Evolutionary conservation across 2,797 vertebrate genomes (phyloP), one percentile per base, ranked within the genome.

Genomic region (Schizothorax lantsangensis): DNA sequence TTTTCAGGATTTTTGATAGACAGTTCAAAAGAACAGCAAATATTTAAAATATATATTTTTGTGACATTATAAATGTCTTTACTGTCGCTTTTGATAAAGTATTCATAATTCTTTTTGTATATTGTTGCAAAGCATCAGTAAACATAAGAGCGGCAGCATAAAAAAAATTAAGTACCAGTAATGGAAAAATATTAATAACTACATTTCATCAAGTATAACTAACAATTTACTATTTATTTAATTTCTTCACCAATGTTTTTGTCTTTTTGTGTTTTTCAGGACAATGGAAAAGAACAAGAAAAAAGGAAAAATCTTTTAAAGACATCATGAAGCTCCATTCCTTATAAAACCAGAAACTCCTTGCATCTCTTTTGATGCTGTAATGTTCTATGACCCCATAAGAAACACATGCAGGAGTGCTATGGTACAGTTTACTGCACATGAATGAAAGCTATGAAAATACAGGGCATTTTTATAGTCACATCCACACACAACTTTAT

Each of bases 281-380:
- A 96, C 96, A 14, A 96, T 96, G 95, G 96, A 96, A 82, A 96
- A 96, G 92, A 96, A 96, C 93, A 96, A 96, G 93, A 96, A 96
- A 93, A 96, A 96, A 91, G 95, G 96, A 62, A 96, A 96, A 75
- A 96, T 96, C 92, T 96, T 96, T 88, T 96, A 95, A 45, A 59
- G 85, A 86, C 84, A 54, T 21, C 54, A 43, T 12, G n/a, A 47
- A 47, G 30, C 64, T 79, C 0, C 62, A 36, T 85, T 73, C 62
- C 85, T 90, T 75, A 57, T 86, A 86, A 86, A 68, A 86, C 74
- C 43, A 79, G 15, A 91, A 90, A 88, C 88, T 89, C 26, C n/a
- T 68, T 87, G 85, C 88, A 79, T 89, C 86, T 79, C 64, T 83
- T 88, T 88, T 85, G 83, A 92, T 82, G 87, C 89, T 92, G 83